phyloP scores from a whole-genome alignment of 2,113 vertebrate species.

The Mixornis gularis region DNA sequence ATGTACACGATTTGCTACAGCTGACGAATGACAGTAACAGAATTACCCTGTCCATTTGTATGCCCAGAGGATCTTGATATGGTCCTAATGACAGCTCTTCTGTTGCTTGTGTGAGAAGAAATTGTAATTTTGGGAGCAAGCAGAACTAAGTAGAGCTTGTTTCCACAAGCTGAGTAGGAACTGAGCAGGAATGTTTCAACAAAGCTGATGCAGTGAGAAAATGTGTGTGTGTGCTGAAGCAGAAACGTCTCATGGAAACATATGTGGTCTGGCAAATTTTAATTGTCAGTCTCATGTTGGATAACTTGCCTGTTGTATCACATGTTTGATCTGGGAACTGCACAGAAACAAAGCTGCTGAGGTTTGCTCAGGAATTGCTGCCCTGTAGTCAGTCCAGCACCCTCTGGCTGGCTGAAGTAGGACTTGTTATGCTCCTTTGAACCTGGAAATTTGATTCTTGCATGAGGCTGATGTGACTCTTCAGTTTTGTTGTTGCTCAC shows the following conservation, averaged over 20 bases:
- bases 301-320: neutral
- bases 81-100: neutral
- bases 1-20: neutral
- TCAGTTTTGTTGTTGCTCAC: neutral
- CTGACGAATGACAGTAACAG: neutral
- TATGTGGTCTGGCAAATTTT: neutral
- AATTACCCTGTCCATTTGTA: neutral
- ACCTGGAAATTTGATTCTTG: neutral
- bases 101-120: neutral
- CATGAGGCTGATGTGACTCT: neutral
- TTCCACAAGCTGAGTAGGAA: neutral
- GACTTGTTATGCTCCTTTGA: neutral
- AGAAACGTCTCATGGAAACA: neutral
- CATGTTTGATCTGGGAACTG: accelerated
- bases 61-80: neutral
- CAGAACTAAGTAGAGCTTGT: neutral
- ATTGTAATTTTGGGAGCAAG: neutral
- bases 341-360: neutral
- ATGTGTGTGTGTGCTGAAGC: neutral
- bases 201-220: neutral
- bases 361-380: neutral
- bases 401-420: neutral
- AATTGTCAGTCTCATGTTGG: neutral
- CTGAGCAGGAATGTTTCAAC: neutral
- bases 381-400: neutral